These are phyloP conservation scores for Typhlichthys eigenmanni DNA, from an alignment of 2,797 vertebrate genomes.

Conservation along the genomic window DNA sequence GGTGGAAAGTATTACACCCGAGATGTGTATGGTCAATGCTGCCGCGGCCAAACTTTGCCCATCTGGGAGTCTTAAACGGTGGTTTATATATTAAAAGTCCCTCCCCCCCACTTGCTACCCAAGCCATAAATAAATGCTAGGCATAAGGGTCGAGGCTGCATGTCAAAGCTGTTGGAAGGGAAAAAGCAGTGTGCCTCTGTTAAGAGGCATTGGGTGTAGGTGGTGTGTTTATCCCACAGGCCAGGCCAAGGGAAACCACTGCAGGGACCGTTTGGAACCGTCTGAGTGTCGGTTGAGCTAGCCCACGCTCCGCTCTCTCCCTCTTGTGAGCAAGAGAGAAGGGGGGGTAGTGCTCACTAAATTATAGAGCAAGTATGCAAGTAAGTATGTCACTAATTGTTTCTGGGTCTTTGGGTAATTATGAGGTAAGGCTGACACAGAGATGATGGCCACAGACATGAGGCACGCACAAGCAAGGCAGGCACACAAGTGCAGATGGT, in stretches of 20 bases:
- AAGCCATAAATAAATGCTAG: slow-evolving; percentile 66
- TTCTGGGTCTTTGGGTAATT: slow-evolving; percentile 33
- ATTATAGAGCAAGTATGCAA: slow-evolving; percentile 44
- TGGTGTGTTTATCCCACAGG: slow-evolving; percentile 75
- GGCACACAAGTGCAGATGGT: slow-evolving; percentile 32
- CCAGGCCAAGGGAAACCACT: slow-evolving; percentile 63
- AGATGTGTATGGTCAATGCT: too few relatives aligned
- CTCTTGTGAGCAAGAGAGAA: slow-evolving; percentile 34
- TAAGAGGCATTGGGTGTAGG: slow-evolving; percentile 76
- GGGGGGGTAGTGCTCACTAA: slow-evolving; percentile 40
- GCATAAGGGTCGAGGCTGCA: slow-evolving; percentile 57
- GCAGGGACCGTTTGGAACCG: slow-evolving; percentile 28
- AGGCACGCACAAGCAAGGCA: slow-evolving; percentile 10
- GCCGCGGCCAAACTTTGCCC: slow-evolving; percentile 13
- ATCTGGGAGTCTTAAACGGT: slow-evolving; percentile 62
- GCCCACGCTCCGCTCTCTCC: slow-evolving; percentile 59
- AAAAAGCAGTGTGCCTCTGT: slow-evolving; percentile 56
- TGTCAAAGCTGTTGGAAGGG: slow-evolving; percentile 68
- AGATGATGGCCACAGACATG: slow-evolving; percentile 30
- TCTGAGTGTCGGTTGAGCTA: slow-evolving; percentile 57
- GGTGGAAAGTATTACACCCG: too few relatives aligned
- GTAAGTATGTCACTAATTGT: slow-evolving; percentile 20
- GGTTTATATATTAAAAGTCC: slow-evolving; percentile 49
- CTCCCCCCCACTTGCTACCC: slow-evolving; percentile 38
- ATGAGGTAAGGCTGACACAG: slow-evolving; percentile 42